Evolutionary conservation across 2,888 invertebrate genomes (phyloP).

Genomic region (Drosophila macrothrix): DNA sequence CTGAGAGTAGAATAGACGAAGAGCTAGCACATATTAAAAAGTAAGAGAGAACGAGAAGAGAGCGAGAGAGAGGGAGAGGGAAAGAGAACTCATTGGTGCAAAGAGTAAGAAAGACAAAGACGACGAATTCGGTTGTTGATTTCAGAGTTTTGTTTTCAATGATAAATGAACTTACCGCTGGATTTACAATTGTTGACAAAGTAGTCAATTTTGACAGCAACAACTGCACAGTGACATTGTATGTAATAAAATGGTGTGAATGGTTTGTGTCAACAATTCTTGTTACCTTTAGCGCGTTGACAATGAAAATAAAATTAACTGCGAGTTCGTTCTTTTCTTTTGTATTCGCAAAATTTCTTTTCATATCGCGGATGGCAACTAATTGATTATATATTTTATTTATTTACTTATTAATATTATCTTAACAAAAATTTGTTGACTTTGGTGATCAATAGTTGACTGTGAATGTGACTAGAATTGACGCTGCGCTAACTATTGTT

Average conservation of each 20-base stretch:
- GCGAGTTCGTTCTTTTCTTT: background rate
- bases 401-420: background rate
- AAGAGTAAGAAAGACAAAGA: slow-evolving; percentile 6
- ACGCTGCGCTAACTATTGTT: background rate
- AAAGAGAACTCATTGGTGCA: slow-evolving; percentile 21
- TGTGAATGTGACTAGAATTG: background rate
- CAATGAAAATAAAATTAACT: background rate
- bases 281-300: background rate
- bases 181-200: background rate
- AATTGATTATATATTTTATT: background rate
- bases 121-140: background rate
- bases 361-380: background rate
- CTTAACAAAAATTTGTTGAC: background rate
- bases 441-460: background rate
- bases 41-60: slow-evolving; percentile 4
- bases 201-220: slow-evolving; percentile 1
- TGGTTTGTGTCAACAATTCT: background rate
- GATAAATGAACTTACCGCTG: background rate
- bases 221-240: background rate
- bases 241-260: background rate
- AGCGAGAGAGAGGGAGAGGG: slow-evolving; percentile 15
- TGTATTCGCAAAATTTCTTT: background rate
- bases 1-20: slow-evolving; percentile 52
- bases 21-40: slow-evolving; percentile 19
- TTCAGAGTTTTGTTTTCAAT: background rate